A percentile compares a stretch with the other conserved stretches of the same genome.
Conservation (phyloP, 53 echinoderm and acorn worm species). For the Actinopyga echinites region DNA sequence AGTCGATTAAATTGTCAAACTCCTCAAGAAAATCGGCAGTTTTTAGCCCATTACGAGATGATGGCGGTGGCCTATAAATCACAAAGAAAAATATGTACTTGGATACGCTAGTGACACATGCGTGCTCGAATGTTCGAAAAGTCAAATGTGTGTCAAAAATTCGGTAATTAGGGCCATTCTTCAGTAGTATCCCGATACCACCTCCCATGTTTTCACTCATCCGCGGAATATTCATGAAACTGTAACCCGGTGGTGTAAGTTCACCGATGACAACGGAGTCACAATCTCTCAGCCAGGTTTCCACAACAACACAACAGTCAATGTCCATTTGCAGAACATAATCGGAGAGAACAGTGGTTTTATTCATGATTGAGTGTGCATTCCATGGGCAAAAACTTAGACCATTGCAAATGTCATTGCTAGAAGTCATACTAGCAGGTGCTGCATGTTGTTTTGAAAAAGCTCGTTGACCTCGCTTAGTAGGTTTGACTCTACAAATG, state of each 20-base stretch:
- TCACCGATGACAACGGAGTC: conserved; percentile 11
- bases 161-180: background rate
- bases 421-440: background rate
- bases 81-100: conserved; percentile 8
- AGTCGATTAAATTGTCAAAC: conserved; percentile 15
- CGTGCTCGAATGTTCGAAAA: background rate
- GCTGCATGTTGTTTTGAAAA: background rate
- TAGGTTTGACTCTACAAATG: background rate
- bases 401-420: background rate
- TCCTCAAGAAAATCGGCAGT: conserved; percentile 11
- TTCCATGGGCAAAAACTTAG: background rate
- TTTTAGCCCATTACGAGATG: background rate
- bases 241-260: background rate
- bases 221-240: background rate
- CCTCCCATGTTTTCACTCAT: background rate
- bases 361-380: conserved; percentile 20
- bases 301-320: conserved; percentile 2
- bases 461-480: background rate
- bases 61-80: conserved; percentile 21
- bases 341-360: background rate
- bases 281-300: conserved; percentile 9
- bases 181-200: background rate
- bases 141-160: background rate
- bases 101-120: conserved; percentile 7
- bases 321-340: conserved; percentile 18